Percentiles rank a stretch among this genome's conserved stretches.
phyloP scores from a whole-genome alignment of 2,113 vertebrate genomes.

The Hyperoodon ampullatus region DNA sequence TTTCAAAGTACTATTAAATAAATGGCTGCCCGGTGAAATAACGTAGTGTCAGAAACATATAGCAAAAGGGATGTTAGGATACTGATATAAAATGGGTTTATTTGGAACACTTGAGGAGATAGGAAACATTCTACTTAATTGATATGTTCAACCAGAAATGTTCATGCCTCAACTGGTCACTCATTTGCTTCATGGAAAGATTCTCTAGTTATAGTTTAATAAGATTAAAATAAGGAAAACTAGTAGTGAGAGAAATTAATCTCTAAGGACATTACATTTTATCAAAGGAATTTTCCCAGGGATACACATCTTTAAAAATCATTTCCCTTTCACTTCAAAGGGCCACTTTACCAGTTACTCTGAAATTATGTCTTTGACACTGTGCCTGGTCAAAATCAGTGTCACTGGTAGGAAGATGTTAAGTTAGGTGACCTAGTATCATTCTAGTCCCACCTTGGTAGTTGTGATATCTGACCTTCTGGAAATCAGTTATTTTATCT shows the following conservation, averaged over 20 bases:
- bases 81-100: neutral
- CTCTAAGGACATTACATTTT: neutral
- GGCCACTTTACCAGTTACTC: neutral
- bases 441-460: neutral
- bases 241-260: neutral
- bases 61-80: neutral
- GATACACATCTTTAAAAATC: neutral
- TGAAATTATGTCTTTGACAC: conserved; percentile 22
- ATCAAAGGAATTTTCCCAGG: neutral
- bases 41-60: neutral
- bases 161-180: neutral
- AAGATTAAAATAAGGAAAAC: neutral
- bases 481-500: conserved; percentile 41
- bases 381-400: neutral
- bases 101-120: neutral
- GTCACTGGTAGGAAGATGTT: neutral
- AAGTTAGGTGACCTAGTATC: neutral
- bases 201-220: neutral
- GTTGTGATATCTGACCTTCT: conserved; percentile 39
- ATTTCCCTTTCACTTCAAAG: neutral
- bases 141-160: neutral
- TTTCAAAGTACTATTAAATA: conserved; percentile 15
- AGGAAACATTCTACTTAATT: neutral
- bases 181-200: neutral
- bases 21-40: neutral